Evolutionary conservation across 2,888 invertebrate genomes (phyloP).

Genomic region (Augiades crinisus): DNA sequence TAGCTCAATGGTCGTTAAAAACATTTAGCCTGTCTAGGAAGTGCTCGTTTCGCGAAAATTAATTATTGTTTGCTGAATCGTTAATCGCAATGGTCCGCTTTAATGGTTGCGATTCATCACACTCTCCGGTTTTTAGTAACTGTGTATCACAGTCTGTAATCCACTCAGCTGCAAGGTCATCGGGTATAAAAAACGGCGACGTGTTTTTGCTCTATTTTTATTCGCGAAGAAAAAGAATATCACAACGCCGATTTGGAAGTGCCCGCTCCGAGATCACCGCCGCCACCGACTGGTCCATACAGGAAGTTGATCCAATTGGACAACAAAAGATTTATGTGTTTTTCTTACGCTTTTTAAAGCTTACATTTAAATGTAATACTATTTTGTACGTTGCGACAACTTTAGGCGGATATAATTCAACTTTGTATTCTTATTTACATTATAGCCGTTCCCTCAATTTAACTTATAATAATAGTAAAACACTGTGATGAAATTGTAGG

Average conservation of each 20-base stretch:
- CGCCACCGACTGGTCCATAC: slow-evolving; percentile 64
- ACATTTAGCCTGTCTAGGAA: slow-evolving; percentile 46
- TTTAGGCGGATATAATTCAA: not conserved
- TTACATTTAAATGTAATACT: slow-evolving; percentile 34
- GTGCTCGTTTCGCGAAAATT: slow-evolving; percentile 47
- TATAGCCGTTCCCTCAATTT: not conserved
- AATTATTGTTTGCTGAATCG: slow-evolving; percentile 48
- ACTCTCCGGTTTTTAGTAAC: slow-evolving; percentile 69
- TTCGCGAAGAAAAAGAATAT: slow-evolving; percentile 72
- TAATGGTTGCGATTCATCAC: slow-evolving; percentile 62
- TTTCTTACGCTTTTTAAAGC: slow-evolving; percentile 58
- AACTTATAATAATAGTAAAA: not conserved
- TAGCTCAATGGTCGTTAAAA: slow-evolving; percentile 25
- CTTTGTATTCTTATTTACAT: not conserved
- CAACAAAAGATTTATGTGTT: slow-evolving; percentile 76
- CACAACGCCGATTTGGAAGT: slow-evolving; percentile 76
- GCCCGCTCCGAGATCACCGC: slow-evolving; percentile 38
- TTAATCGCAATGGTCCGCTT: slow-evolving; percentile 47
- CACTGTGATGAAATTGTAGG: too few relatives aligned
- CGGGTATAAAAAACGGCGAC: slow-evolving; percentile 65
- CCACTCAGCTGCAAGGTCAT: slow-evolving; percentile 73
- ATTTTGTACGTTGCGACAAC: slow-evolving; percentile 32
- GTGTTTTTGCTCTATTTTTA: slow-evolving; percentile 76
- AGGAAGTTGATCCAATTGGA: slow-evolving; percentile 73
- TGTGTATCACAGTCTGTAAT: slow-evolving; percentile 71